Evolutionary conservation across 1,140 invertebrate genomes (phyloP), one percentile per base, ranked within the genome.

Genomic region (Tetramorium parvispinum): DNA sequence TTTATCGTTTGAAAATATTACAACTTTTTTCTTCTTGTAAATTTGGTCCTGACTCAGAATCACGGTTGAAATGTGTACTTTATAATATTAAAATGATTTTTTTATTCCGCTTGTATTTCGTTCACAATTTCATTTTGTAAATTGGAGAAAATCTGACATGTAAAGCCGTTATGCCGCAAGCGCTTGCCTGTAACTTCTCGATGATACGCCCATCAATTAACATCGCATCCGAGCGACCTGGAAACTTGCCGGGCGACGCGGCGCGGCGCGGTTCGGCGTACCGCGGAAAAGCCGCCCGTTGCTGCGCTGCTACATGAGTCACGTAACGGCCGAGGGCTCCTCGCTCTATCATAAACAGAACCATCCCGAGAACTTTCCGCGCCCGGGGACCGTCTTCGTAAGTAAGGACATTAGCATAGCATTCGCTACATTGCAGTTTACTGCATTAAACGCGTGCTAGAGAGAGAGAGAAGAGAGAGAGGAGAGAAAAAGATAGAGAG

Each of bases 381-480:
- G 88, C 70, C 82, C 85, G 88, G 90, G 87, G 87, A 94, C 88
- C 87, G 85, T 92, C 71, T 90, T 87, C 76, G 81, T 90, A 87
- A 88, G 88, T 92, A 89, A 88, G 83, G 73, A 89, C 89, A 92
- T 93, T 92, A 92, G 87, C 92, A 91, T 90, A 91, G 76, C 77
- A 85, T 87, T 92, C 65, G 87, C 87, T 89, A 76, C 90, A 89
- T 92, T 92, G 91, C 92, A 91, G 93, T 93, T 94, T 92, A 93
- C 88, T 91, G 89, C 86, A 88, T 90, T 91, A 92, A 92, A 68
- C 75, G 85, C 49, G 70, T 63, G 77, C 53, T 68, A 88, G 68
- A 87, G 46, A 46, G 11, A 46, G 46, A 46, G 46, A 13, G 46
- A 46, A 46, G 43, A 46, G 11, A 46, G 11, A 46, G 43, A 2